Base-by-base conservation (phyloP, 2,797 vertebrate genomes). In the Pempheris klunzingeri region DNA sequence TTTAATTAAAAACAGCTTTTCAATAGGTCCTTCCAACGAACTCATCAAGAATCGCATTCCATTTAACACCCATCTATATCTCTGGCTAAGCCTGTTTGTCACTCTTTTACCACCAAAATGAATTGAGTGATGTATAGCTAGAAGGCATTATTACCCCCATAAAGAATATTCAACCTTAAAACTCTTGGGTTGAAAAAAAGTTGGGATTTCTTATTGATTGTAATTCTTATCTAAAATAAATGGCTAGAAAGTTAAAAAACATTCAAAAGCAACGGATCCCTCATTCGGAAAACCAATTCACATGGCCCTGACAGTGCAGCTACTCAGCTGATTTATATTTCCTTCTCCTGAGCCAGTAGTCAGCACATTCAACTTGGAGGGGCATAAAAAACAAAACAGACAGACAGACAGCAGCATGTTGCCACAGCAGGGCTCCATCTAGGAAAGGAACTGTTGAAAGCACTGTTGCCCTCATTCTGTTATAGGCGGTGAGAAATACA, bases 381-480 rank as follows among this genome's bases (percentile, higher is more conserved):
- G 32, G 60, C 57, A 44, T 71, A 28, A 72, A 69, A 85, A 83
- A 66, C 62, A 83, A 87, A 36, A 12, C 39, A 44, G 58, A 53
- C 76, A 78, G 87, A 87, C 84, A 87, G 89, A 71, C 61, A 39
- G 77, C 83, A 73, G 81, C 65, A 30, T 86, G 87, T 77, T 30
- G 75, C 77, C 87, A 5, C 85, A 85, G 88, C 85, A 28, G 54
- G 88, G 54, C 38, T 81, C 79, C 80, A 63, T 83, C 77, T 18
- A 59, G 69, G 67, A 84, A 71, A 54, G 47, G 58, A 80, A 60
- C 50, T 74, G 82, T 78, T 84, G 84, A 84, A 85, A 85, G 74
- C 44, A n/a, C 59, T 0, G 61, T 52, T 90, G 85, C 74, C 82
- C 88, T 82, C 81, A 84, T 87, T 90, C 85, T 90, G 86, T 83